Evolutionary conservation across 2,797 vertebrate genomes (phyloP).

Genomic region (Paedocypris micromegethes): DNA sequence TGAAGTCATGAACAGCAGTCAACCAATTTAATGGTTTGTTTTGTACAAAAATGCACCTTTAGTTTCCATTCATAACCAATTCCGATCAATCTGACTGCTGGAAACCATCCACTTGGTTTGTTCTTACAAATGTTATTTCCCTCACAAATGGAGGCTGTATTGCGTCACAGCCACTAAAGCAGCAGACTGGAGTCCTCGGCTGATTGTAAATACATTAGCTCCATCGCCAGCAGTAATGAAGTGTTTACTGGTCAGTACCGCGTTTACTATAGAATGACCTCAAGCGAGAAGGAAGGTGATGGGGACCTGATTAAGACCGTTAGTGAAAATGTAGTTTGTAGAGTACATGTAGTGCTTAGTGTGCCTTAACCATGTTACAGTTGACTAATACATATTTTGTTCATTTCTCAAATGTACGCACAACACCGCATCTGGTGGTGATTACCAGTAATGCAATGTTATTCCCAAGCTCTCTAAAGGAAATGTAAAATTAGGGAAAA

Average conservation of each 20-base stretch:
- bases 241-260: conserved; percentile 31
- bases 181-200: conserved; percentile 1
- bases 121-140: conserved; percentile 18
- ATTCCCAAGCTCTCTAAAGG: too few relatives aligned
- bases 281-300: not conserved
- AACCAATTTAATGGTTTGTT: not conserved
- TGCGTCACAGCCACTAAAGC: conserved; percentile 27
- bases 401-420: too few relatives aligned
- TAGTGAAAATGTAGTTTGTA: not conserved
- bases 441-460: too few relatives aligned
- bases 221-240: conserved; percentile 22
- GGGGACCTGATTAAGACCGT: not conserved
- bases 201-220: conserved; percentile 28
- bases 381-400: too few relatives aligned
- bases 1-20: too few relatives aligned
- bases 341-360: not conserved
- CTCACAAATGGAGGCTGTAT: conserved; percentile 20
- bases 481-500: too few relatives aligned
- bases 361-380: not conserved
- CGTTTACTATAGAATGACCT: conserved; percentile 18
- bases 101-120: conserved; percentile 10
- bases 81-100: conserved; percentile 5
- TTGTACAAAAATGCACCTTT: not conserved
- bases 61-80: conserved; percentile 18
- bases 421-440: too few relatives aligned